Percentiles rank a stretch among this genome's conserved stretches.
These are phyloP conservation scores for Platycercus adscitus DNA, from an alignment of 2,113 vertebrate species.

Conservation along the genomic window DNA sequence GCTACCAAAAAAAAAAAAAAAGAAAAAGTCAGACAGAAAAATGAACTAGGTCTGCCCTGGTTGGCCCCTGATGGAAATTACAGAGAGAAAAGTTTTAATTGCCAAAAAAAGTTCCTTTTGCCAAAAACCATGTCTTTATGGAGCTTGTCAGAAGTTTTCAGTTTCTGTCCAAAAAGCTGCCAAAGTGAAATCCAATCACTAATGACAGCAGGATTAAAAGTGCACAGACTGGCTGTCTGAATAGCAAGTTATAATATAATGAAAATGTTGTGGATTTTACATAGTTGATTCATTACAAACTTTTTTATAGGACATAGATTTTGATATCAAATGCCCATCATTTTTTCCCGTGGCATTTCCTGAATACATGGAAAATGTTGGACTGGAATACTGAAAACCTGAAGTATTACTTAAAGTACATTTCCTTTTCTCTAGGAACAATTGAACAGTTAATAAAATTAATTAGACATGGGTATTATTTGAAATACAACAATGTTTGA, in stretches of 20 bases:
- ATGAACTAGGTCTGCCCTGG: conserved; percentile 30
- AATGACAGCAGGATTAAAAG: conserved; percentile 66
- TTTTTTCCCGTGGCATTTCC: background rate
- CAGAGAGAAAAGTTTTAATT: conserved; percentile 73
- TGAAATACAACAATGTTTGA: background rate
- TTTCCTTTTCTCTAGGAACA: background rate
- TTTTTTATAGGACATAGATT: background rate
- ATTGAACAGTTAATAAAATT: background rate
- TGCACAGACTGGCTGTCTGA: conserved; percentile 31
- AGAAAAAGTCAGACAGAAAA: conserved; percentile 44
- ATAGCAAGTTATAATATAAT: conserved; percentile 19
- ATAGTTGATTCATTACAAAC: background rate
- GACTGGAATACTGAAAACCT: background rate
- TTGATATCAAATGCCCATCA: background rate
- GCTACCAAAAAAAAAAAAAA: background rate
- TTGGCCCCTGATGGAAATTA: conserved; percentile 55
- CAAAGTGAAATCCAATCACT: conserved; percentile 58
- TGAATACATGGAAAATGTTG: background rate
- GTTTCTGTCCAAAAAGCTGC: conserved; percentile 73
- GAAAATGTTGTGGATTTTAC: conserved; percentile 26
- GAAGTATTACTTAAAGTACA: background rate
- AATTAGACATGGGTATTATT: background rate
- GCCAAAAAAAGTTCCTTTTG: conserved; percentile 57
- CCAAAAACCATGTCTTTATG: conserved; percentile 64
- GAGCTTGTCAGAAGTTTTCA: conserved; percentile 63